phyloP scores from a whole-genome alignment of 2,888 invertebrate genomes.

The Meandrusa payeni region DNA sequence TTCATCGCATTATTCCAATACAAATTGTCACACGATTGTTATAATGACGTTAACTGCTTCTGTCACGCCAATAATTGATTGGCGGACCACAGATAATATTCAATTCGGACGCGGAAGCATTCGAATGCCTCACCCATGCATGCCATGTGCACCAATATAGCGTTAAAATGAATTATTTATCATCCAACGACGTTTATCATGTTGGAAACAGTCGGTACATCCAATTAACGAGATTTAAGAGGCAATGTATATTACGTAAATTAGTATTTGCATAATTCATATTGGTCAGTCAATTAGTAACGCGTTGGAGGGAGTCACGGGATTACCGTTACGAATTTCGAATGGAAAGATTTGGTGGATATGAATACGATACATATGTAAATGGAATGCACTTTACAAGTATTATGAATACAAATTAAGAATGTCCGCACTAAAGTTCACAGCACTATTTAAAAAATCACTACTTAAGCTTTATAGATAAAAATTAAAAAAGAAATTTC shows the following conservation, averaged over 20 bases:
- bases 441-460: no score
- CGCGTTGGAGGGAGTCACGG: not conserved
- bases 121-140: constrained; percentile 1
- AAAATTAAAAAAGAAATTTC: no score
- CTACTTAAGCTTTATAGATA: no score
- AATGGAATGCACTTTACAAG: constrained; percentile 6
- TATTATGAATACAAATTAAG: no score
- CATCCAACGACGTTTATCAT: constrained; percentile 13
- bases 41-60: constrained; percentile 5
- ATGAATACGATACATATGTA: constrained; percentile 9
- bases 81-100: not conserved
- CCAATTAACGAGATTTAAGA: constrained; percentile 21
- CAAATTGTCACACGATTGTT: constrained; percentile 2
- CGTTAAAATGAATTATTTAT: constrained; percentile 17
- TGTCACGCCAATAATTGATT: constrained; percentile 10
- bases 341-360: no score
- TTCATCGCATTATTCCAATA: no score
- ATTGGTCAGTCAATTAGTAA: constrained; percentile 18
- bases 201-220: constrained; percentile 6
- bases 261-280: constrained; percentile 21
- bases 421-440: no score
- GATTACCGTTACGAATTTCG: constrained; percentile 22
- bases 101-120: constrained; percentile 13
- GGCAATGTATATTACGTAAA: constrained; percentile 14
- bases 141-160: constrained; percentile 4